Evolutionary conservation across 2,888 invertebrate genomes (phyloP), one percentile per base, ranked within the genome.

Genomic region (Biston stratarius): DNA sequence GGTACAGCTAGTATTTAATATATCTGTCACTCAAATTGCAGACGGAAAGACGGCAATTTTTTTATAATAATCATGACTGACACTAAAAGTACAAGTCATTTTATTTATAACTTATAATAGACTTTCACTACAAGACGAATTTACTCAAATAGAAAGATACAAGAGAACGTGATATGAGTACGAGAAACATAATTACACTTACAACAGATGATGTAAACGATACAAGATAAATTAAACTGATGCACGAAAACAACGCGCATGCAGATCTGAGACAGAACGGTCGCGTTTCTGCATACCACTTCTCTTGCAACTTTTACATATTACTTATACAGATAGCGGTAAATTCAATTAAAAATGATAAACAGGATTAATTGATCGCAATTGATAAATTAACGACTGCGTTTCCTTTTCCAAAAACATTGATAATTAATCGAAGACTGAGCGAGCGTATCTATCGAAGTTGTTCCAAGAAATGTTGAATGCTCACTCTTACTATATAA

Each of bases 151-250:
- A 64, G 55, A 56, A 55, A 64, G 51, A 64, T 67, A 45, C 48
- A 47, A 61, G 64, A 62, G 52, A 70, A 69, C 69, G 61, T 56
- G 58, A 74, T 73, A 49, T 77, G 74, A 77, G 74, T 74, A 71
- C 73, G 72, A 77, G 74, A 71, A 71, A 74, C 70, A 77, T 75
- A 24, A 24, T 78, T 77, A 77, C 77, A 77, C 78, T 78, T 77
- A 79, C 75, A 71, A 77, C 70, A 76, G 24, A 71, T 72, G 70
- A 79, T 74, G 77, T 74, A 70, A 74, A 71, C 67, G 74, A 77
- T 79, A 74, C 74, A 74, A 82, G 80, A 86, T 84, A 77, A 73
- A 69, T 71, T 64, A 74, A 71, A 74, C 73, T 76, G 81, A 83
- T 81, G 82, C 70, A 74, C 59, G 74, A 74, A 77, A 78, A 78